Conservation (phyloP, 2,888 invertebrate genomes). For the Tholera decimalis region DNA sequence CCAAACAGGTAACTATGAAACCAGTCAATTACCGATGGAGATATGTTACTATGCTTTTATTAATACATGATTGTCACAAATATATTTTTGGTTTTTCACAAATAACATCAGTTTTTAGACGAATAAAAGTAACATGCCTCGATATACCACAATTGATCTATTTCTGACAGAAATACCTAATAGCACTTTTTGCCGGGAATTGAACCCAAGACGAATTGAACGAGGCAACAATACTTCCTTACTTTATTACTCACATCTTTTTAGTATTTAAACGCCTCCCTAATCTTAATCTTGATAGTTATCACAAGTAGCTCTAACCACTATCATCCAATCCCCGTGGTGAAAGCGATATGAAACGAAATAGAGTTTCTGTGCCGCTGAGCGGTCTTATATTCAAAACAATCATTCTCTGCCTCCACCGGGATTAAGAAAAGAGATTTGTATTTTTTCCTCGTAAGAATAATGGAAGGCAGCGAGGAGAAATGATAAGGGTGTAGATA, state of each 20-base stretch:
- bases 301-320: constrained; percentile 59
- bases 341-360: constrained; percentile 69
- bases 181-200: no score
- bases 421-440: constrained; percentile 78
- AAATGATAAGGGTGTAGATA: constrained; percentile 70
- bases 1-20: no score
- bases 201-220: no score
- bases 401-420: constrained; percentile 69
- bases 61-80: no score
- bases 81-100: no score
- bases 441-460: constrained; percentile 74
- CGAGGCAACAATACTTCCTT: constrained; percentile 10
- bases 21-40: no score
- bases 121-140: no score
- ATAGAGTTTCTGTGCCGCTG: constrained; percentile 59
- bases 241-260: constrained; percentile 16
- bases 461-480: constrained; percentile 70
- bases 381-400: constrained; percentile 79
- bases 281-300: constrained; percentile 64
- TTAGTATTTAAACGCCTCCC: constrained; percentile 61
- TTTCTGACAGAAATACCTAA: no score
- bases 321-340: constrained; percentile 62
- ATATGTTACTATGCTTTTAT: no score
- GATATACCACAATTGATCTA: no score
- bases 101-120: no score